A percentile compares a stretch with the other conserved stretches of the same genome.
Conservation (phyloP, 2,888 invertebrate genomes). For the Pteria penguin region DNA sequence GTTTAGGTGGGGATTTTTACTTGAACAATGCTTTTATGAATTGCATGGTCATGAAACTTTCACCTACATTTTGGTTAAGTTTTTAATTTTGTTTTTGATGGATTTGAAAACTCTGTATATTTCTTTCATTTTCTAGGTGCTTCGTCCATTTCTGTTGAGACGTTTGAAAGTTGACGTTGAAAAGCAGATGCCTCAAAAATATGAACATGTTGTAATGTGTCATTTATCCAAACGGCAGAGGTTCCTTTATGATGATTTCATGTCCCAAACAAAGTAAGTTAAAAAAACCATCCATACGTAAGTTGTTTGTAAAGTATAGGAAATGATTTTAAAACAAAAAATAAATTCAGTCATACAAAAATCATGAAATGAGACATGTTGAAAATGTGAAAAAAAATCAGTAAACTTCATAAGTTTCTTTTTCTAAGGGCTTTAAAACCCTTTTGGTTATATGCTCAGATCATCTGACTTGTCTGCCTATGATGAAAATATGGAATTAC, state of each 20-base stretch:
- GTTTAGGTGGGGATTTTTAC: neutral
- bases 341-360: no score
- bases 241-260: conserved; percentile 99
- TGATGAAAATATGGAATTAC: no score
- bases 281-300: no score
- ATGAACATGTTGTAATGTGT: conserved; percentile 80
- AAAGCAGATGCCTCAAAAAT: conserved; percentile 97
- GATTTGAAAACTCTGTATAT: neutral
- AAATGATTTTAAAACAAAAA: no score
- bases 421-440: no score
- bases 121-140: conserved; percentile 83
- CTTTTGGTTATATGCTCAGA: no score
- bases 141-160: conserved; percentile 96
- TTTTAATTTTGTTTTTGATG: no score
- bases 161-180: conserved; percentile 99
- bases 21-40: neutral
- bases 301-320: no score
- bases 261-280: conserved; percentile 91
- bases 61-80: neutral
- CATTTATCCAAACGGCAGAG: conserved; percentile 95
- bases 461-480: no score
- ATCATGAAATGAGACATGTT: no score
- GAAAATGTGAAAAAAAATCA: no score
- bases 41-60: neutral
- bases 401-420: no score